Base-by-base conservation (phyloP, 2,113 vertebrate species). In the Gasterosteus aculeatus region DNA sequence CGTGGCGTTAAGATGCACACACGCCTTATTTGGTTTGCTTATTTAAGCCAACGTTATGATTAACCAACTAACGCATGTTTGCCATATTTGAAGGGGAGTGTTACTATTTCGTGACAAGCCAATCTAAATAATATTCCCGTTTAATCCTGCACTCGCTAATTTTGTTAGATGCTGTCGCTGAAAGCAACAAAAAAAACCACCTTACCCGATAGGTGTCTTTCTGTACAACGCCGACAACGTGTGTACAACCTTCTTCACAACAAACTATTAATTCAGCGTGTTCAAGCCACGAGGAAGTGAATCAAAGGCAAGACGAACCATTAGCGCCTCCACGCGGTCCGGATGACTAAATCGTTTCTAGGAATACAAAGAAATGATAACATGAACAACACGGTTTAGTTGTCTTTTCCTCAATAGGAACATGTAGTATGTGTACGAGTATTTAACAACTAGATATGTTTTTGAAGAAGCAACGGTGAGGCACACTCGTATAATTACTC, bases 321-420 rank as follows among this genome's bases (percentile, higher is more conserved):
- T 46, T 6, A 75, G 88, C 84, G 89, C 54, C 88, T 12, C 76
- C 85, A 3, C 8, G 78, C n/a, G 92, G 83, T 1, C 1, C 7
- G 92, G 90, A 89, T 11, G 87, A 86, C 69, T 51, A 3, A n/a
- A 12, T 5, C 0, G 7, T 62, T 44, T 12, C 10, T 14, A 41
- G 0, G 4, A n/a, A 12, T 19, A 31, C 35, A 29, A 54, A 0
- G 2, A 69, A 66, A 19, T 19, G 2, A 38, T 9, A 7, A 39
- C 1, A 38, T 10, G 2, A 49, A 38, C 9, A 16, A 0, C 1
- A 35, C 3, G 5, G 0, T n/a, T 2, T 9, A 1, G 7, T 31
- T 22, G 35, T 5, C 7, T 38, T 38, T 54, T 49, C 29, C 2
- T 11, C 8, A 1, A 29, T 2, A 3, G 8, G 1, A 3, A 10